Conservation (phyloP, 2,113 vertebrate genomes). For the Indicator maculatus region DNA sequence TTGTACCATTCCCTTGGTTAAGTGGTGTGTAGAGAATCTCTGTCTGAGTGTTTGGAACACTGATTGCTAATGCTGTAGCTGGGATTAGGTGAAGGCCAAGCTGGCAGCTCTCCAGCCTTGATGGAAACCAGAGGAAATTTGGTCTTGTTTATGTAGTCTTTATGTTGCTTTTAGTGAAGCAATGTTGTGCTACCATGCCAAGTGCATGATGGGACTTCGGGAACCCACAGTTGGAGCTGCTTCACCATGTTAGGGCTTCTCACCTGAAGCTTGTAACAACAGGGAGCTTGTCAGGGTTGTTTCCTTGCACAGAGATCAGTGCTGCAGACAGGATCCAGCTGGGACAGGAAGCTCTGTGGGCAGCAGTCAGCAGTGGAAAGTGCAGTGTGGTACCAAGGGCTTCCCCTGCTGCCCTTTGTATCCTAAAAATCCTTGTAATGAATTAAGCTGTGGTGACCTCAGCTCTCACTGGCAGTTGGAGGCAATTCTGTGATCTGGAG, state of each 20-base stretch:
- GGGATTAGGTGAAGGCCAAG: neutral
- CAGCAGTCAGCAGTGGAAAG: neutral
- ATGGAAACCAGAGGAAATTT: neutral
- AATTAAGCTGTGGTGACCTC: neutral
- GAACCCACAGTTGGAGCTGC: neutral
- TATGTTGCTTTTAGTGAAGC: neutral
- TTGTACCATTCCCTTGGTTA: neutral
- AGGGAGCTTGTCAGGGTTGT: neutral
- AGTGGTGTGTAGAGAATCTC: neutral
- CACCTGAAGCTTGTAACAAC: too few species aligned
- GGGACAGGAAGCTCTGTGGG: neutral
- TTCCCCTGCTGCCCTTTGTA: neutral
- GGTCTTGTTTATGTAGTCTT: neutral
- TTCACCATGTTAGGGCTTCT: neutral
- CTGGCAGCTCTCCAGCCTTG: neutral
- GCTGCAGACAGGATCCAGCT: neutral
- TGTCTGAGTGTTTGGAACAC: neutral
- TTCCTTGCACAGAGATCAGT: too few species aligned
- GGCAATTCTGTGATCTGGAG: neutral
- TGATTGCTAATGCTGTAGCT: neutral
- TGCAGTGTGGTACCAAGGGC: neutral
- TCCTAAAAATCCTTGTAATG: neutral
- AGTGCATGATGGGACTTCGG: neutral
- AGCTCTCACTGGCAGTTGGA: neutral
- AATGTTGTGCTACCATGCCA: too few species aligned